Base-by-base conservation (phyloP, 2,797 vertebrate genomes). In the Lepus oiostolus region DNA sequence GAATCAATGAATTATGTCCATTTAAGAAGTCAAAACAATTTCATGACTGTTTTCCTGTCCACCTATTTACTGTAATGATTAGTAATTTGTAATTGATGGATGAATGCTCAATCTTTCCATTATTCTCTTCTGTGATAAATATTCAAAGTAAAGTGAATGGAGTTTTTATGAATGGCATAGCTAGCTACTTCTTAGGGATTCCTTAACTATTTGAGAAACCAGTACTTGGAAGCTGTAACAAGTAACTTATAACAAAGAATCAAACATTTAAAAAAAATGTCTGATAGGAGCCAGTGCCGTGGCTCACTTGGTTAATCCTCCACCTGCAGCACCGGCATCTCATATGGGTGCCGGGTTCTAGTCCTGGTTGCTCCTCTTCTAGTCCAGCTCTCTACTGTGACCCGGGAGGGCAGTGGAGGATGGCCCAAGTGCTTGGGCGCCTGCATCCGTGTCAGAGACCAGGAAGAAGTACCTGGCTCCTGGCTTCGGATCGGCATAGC, bases 21-120 rank as follows among this genome's bases (percentile, higher is more conserved):
- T 50, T 86, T 76, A 82, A 72, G 52, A 86, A 88, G n/a, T 88
- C 10, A 52, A 52, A 91, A 11, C 32, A 30, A 89, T 79, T 84
- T 7, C 2, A 26, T 35, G 8, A 38, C 6, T 65, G 71, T 80
- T 16, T 89, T 72, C 1, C 3, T 62, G 52, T 24, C 17, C 32
- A 7, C 21, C 6, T 9, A 60, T 63, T 60, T 90, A 85, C 32
- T 91, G 83, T 19, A 58, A 14, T 58, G 54, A 58, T 58, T 58
- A 19, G 90, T n/a, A 52, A 67, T 30, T 12, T 72, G 7, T 47
- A 86, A 83, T 10, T 89, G 42, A 94, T 85, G 52, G 68, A n/a
- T 94, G 85, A 30, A 2, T 88, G 21, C 4, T 90, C 92, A 85
- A 50, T 65, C 50, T 28, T 87, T 90, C 13, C 30, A 65, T 86